These are phyloP conservation scores for Champsocephalus gunnari DNA, from an alignment of 2,797 vertebrate genomes.

Conservation along the genomic window DNA sequence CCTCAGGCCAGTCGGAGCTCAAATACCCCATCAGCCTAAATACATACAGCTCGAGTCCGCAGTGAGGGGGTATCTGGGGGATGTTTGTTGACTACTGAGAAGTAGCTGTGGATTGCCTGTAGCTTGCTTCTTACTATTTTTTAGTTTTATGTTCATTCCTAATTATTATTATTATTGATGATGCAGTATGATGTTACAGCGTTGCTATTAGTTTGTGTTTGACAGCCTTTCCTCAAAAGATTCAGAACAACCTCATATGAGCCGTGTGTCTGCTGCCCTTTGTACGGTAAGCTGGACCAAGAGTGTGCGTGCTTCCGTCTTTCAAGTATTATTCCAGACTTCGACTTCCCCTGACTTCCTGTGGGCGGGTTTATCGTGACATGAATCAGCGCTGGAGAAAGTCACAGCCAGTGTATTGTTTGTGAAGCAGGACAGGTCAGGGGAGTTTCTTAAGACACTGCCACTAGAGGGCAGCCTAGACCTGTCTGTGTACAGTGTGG, in stretches of 20 bases:
- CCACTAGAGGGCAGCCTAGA: constrained; percentile 30
- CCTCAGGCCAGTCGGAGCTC: neutral
- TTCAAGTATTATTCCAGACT: constrained; percentile 11
- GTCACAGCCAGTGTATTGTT: constrained; percentile 19
- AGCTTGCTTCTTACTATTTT: neutral
- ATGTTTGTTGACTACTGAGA: neutral
- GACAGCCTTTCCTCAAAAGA: neutral
- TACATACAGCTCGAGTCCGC: neutral
- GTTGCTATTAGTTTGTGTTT: neutral
- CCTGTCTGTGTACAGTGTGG: neutral
- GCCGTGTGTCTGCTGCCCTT: neutral
- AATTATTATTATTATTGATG: neutral
- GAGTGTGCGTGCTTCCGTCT: constrained; percentile 1
- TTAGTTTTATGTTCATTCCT: neutral
- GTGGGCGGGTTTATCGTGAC: neutral
- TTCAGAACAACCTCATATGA: neutral
- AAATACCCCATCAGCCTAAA: constrained; percentile 1
- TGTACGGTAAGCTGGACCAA: too few relatives aligned
- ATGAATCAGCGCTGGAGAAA: constrained; percentile 5
- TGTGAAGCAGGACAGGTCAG: neutral
- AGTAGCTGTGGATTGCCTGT: neutral
- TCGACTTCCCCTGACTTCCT: constrained; percentile 7
- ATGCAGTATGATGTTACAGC: neutral
- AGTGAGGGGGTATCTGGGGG: neutral
- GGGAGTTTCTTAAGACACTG: neutral